Evolutionary conservation across 2,113 vertebrate species (phyloP).

Genomic region (Syngnathoides biaculeatus): DNA sequence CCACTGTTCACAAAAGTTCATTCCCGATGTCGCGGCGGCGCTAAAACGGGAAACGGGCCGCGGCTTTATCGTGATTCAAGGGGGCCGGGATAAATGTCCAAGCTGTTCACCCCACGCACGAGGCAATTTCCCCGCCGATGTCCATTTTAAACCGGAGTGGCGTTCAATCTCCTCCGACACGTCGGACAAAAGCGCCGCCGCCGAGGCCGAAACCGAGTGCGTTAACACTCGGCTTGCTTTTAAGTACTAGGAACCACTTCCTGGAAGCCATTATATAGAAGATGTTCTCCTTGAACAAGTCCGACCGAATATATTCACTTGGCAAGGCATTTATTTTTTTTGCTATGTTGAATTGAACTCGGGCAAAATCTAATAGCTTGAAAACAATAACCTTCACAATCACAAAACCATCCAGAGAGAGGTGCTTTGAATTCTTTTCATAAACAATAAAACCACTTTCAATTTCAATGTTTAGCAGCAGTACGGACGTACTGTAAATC

Average conservation of each 20-base stretch:
- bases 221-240: neutral
- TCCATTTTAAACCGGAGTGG: slow-evolving; percentile 31
- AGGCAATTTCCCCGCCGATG: slow-evolving; percentile 38
- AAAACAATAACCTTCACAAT: neutral
- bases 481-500: too few relatives aligned
- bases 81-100: slow-evolving; percentile 20
- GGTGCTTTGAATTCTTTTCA: neutral
- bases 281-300: neutral
- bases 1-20: slow-evolving; percentile 29
- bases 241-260: neutral
- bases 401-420: neutral
- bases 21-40: slow-evolving; percentile 15
- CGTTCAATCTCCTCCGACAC: slow-evolving; percentile 39
- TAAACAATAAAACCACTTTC: neutral
- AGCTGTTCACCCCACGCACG: slow-evolving; percentile 29
- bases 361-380: neutral
- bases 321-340: neutral
- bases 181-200: slow-evolving; percentile 24
- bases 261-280: neutral
- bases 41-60: slow-evolving; percentile 11
- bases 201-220: neutral
- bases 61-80: slow-evolving; percentile 19
- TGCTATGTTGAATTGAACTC: neutral
- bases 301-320: neutral
- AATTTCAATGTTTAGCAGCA: too few relatives aligned